Base-by-base conservation (phyloP, 2,797 vertebrate species). In the Pagetopsis macropterus region DNA sequence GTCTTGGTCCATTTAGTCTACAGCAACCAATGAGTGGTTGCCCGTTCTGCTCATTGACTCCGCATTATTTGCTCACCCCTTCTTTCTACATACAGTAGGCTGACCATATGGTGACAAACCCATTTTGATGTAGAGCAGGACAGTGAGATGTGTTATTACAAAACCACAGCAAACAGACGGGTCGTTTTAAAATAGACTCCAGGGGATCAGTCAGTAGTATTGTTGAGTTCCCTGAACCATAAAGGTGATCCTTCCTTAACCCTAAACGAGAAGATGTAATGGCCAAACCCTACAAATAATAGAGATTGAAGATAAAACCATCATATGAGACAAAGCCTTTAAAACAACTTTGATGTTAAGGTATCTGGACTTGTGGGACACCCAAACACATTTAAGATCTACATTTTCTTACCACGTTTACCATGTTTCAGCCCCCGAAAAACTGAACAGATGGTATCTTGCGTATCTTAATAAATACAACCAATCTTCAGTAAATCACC, bases 11-110 rank as follows among this genome's bases (percentile, higher is more conserved):
- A 55, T 15, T 9, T 48, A 37, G 14, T 71, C 33, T 19, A 21
- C 56, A 45, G 57, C 54, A 72, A 63, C 54, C 67, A 72, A 61
- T 52, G 27, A 43, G 11, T 73, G 58, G 78, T 78, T 80, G 58
- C 45, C 58, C 45, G 65, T 64, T 78, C 46, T 1, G 11, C 51
- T 62, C 43, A 67, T 62, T 59, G 51, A 43, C 58, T 52, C 43
- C 14, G 49, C 43, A 37, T 52, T 70, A 61, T 70, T 63, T 68
- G 14, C 64, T 27, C 4, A 33, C 3, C 23, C 6, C 4, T 19
- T 16, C 5, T n/a, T 37, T 56, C 3, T 33, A 45, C 16, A 16
- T 23, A 23, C 23, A 23, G 23, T 23, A 37, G 13, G 37, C 37
- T 40, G 11, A 62, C 21, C 66, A 69, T 61, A 72, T 65, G 60